A percentile compares a stretch with the other conserved stretches of the same genome.
Evolutionary conservation across 2,113 vertebrate species (phyloP).

Genomic region (Varanus salvator): DNA sequence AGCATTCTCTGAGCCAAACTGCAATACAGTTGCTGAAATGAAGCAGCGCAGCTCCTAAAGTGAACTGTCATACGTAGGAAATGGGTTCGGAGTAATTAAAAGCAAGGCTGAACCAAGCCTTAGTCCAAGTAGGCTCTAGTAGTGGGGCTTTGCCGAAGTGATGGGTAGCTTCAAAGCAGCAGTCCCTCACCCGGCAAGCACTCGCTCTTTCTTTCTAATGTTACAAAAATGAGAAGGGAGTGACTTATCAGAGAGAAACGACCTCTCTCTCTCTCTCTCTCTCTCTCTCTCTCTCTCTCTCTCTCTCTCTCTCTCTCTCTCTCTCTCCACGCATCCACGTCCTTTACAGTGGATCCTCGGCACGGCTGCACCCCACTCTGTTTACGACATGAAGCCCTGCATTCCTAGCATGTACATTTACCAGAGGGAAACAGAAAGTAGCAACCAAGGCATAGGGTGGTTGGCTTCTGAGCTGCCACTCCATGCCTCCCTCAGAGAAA

Average conservation of each 20-base stretch:
- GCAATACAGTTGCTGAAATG: slow-evolving; percentile 97
- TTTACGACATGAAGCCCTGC: slow-evolving; percentile 53
- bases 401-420: slow-evolving; percentile 44
- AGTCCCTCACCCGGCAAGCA: background rate
- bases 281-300: too few relatives aligned
- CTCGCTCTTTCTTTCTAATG: background rate
- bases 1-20: slow-evolving; percentile 95
- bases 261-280: too few relatives aligned
- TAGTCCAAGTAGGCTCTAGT: background rate
- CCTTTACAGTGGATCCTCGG: background rate
- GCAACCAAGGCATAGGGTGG: background rate
- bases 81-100: slow-evolving; percentile 83
- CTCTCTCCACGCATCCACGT: background rate
- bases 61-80: slow-evolving; percentile 90
- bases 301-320: too few relatives aligned
- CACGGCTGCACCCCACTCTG: background rate
- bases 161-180: background rate
- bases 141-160: background rate
- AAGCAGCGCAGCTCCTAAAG: slow-evolving; percentile 88
- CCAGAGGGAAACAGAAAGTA: background rate
- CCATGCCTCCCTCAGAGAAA: background rate
- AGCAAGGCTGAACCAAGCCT: slow-evolving; percentile 3
- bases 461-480: background rate
- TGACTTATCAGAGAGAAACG: background rate
- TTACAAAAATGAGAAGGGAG: background rate